Percentiles rank a stretch among this genome's conserved stretches.
phyloP scores from a whole-genome alignment of 1,140 invertebrate genomes.

The Scylla paramamosain region DNA sequence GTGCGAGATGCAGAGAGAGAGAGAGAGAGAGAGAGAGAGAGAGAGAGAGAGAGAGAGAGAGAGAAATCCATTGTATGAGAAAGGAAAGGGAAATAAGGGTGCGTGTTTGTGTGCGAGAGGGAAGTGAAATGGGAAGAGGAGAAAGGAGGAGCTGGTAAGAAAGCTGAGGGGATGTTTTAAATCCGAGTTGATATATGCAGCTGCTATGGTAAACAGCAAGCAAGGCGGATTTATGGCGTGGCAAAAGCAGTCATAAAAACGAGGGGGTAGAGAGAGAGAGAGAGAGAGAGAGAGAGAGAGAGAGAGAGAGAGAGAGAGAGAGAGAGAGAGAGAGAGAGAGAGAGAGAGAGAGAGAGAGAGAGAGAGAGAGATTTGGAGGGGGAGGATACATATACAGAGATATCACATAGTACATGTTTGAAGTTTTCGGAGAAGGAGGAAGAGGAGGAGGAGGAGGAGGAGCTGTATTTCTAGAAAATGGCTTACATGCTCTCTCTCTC shows the following conservation, averaged over 20 bases:
- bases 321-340: not conserved
- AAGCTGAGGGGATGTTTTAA: not conserved
- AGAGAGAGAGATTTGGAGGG: not conserved
- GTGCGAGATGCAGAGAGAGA: not conserved
- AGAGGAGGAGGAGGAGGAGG: not conserved
- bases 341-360: not conserved
- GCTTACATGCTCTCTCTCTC: too few relatives aligned
- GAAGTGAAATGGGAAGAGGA: not conserved
- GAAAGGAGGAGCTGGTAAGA: not conserved
- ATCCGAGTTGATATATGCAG: constrained; percentile 15
- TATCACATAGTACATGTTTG: too few relatives aligned
- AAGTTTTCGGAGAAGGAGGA: not conserved
- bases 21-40: not conserved
- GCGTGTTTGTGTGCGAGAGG: not conserved
- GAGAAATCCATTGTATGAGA: not conserved
- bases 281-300: not conserved
- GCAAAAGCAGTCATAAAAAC: constrained; percentile 19
- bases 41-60: not conserved
- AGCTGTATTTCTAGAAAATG: not conserved
- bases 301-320: constrained; percentile 5
- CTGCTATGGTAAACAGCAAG: constrained; percentile 46
- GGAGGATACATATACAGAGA: not conserved
- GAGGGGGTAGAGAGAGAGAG: not conserved
- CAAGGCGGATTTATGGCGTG: constrained; percentile 42
- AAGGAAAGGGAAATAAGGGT: constrained; percentile 29